Base-by-base conservation (phyloP, 2,113 vertebrate species). In the Turnix velox region DNA sequence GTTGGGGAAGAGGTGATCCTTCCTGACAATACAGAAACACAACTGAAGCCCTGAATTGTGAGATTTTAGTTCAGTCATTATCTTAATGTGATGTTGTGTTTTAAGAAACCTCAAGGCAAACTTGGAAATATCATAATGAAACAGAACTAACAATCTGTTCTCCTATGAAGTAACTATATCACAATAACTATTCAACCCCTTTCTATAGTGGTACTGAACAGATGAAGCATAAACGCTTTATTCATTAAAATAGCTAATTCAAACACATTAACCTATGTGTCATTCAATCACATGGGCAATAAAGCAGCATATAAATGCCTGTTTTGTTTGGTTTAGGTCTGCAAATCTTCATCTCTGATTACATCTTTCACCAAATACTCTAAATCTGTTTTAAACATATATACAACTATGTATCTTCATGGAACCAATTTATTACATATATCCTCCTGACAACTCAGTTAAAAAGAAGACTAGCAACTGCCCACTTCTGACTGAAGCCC, bases 221-320 rank as follows among this genome's bases (percentile, higher is more conserved):
- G 9, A 14, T 2, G 18, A 52, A 73, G 59, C 63, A 62, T 7
- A 52, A 87, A 37, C 5, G 3, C 33, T 71, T 61, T 14, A 28
- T 28, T 65, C 28, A 54, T n/a, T 10, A 46, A 39, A 20, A 1
- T 49, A 39, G 14, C 24, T 55, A 4, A 40, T 46, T 35, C 65
- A 30, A 45, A 49, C 3, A 49, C 55, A n/a, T 25, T 24, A 72
- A 54, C 13, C 14, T 12, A 4, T 0, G 6, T 31, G 69, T 11
- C 66, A 37, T 16, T 28, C 2, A 0, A 16, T 58, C 58, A 6
- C 0, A 5, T 8, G 57, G 48, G 46, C 68, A 42, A 33, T 1
- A 5, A 48, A 57, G 57, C 65, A 31, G 35, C 9, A 46, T 2
- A 6, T 3, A 61, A 49, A 63, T 63, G 30, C 35, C 14, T 8